Percentiles rank a stretch among this genome's conserved stretches.
Conservation (phyloP, 2,797 vertebrate genomes). For the Lutra lutra region DNA sequence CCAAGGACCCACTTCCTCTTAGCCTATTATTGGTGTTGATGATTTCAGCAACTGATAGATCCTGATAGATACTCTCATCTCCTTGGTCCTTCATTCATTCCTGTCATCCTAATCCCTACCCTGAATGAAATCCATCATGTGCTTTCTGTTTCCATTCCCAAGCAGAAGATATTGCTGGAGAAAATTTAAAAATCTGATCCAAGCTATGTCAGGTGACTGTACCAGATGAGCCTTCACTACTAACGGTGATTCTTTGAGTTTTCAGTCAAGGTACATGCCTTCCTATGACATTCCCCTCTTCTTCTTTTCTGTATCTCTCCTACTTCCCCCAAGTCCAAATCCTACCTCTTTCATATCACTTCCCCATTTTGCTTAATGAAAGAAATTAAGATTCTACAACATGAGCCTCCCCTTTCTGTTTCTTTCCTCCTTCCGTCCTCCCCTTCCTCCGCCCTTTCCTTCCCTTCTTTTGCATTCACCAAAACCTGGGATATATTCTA, state of each 20-base stretch:
- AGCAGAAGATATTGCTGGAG: neutral
- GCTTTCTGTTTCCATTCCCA: neutral
- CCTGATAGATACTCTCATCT: neutral
- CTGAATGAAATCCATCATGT: neutral
- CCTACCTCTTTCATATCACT: neutral
- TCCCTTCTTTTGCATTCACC: neutral
- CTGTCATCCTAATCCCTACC: neutral
- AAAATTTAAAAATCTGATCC: neutral
- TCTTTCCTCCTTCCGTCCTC: neutral
- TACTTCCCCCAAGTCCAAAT: neutral
- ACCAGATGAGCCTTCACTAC: neutral
- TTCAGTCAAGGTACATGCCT: neutral
- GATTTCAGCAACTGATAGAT: neutral
- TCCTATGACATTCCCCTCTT: neutral
- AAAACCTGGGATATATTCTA: neutral
- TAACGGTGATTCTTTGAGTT: neutral
- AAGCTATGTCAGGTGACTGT: neutral
- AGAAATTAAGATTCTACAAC: conserved; percentile 31
- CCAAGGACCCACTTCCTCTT: neutral
- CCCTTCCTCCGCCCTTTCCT: neutral
- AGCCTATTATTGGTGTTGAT: neutral
- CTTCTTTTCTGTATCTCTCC: conserved; percentile 26
- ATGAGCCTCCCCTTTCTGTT: neutral
- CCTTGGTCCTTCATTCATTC: neutral
- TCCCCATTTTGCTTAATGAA: conserved; percentile 3